Conservation (phyloP, 2,888 invertebrate species). For the Escarpia spicata region DNA sequence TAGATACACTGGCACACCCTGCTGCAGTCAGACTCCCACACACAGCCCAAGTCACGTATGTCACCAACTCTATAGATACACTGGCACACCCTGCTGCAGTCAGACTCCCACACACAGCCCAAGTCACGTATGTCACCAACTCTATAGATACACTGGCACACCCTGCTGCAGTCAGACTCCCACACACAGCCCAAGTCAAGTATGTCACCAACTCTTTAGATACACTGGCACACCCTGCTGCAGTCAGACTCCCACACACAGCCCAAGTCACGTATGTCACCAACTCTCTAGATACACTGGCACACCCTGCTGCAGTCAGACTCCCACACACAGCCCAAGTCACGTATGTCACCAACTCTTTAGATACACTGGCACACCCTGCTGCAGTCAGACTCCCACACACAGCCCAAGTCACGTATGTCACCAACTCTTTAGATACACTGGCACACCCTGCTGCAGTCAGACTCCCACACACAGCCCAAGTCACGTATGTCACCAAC, state of each 20-base stretch:
- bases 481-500: not conserved
- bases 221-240: not conserved
- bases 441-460: not conserved
- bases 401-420: not conserved
- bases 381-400: slow-evolving; percentile 17
- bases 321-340: slow-evolving; percentile 14
- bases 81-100: not conserved
- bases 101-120: slow-evolving; percentile 17
- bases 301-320: not conserved
- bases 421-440: not conserved
- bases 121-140: not conserved
- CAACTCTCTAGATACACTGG: not conserved
- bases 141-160: not conserved
- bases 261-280: not conserved
- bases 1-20: not conserved
- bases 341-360: too few relatives aligned
- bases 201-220: too few relatives aligned
- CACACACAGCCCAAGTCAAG: not conserved
- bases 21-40: slow-evolving; percentile 17
- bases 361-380: not conserved
- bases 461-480: slow-evolving; percentile 17
- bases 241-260: slow-evolving; percentile 12
- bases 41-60: not conserved
- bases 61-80: not conserved
- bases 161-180: slow-evolving; percentile 13